A percentile compares a stretch with the other conserved stretches of the same genome.
Evolutionary conservation across 2,888 invertebrate species (phyloP).

Genomic region (Coenonympha arcania): DNA sequence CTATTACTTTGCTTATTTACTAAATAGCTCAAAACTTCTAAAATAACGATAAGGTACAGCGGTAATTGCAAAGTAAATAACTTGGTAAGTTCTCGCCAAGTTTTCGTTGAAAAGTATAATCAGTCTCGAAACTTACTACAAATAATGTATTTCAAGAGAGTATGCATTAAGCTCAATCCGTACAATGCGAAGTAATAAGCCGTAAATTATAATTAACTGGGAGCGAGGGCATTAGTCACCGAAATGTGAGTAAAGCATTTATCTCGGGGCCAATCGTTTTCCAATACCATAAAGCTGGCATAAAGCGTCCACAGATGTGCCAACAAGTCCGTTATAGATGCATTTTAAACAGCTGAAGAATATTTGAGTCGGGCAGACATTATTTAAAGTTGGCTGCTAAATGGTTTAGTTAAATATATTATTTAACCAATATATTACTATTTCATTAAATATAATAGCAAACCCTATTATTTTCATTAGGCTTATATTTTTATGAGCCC

Average conservation of each 20-base stretch:
- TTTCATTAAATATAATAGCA: no score
- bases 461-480: no score
- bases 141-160: not conserved
- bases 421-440: no score
- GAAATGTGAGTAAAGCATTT: constrained; percentile 13
- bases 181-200: constrained; percentile 1
- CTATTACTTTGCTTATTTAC: no score
- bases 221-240: constrained; percentile 10
- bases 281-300: constrained; percentile 47
- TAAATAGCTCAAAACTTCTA: no score
- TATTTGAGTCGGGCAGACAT: not conserved
- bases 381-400: no score
- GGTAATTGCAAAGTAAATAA: no score
- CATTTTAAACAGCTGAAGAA: not conserved
- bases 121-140: not conserved
- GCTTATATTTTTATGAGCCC: no score
- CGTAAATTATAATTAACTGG: constrained; percentile 11
- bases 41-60: no score
- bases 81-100: not conserved
- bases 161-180: not conserved
- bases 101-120: not conserved
- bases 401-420: no score
- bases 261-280: constrained; percentile 29
- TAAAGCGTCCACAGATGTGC: constrained; percentile 10
- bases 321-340: not conserved